Evolutionary conservation across 2,113 vertebrate genomes (phyloP).

Genomic region (Myrmophylax atrothorax): DNA sequence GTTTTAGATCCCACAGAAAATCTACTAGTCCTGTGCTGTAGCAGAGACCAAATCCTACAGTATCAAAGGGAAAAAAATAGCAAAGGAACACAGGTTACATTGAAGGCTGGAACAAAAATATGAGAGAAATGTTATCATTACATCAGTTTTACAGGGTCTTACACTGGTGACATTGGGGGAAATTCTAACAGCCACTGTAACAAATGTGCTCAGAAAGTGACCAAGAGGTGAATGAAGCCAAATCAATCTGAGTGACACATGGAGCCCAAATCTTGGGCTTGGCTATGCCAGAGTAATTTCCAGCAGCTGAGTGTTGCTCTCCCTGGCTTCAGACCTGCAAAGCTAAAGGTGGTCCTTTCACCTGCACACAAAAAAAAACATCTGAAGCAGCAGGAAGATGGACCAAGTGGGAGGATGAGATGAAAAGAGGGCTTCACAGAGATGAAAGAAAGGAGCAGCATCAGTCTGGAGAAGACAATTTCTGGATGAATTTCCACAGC

Average conservation of each 20-base stretch:
- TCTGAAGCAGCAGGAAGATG: background rate
- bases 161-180: background rate
- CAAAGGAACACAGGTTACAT: background rate
- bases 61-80: background rate
- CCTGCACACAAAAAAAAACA: background rate
- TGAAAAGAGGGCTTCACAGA: background rate
- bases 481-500: background rate
- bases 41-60: background rate
- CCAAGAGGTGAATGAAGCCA: background rate
- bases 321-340: background rate
- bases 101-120: background rate
- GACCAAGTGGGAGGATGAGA: background rate
- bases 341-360: background rate
- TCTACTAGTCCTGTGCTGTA: background rate
- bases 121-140: background rate
- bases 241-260: background rate
- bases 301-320: background rate
- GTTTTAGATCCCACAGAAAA: background rate
- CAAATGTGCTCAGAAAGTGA: background rate
- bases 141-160: background rate
- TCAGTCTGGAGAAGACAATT: background rate
- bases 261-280: background rate
- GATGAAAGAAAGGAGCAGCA: background rate
- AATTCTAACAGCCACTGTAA: background rate
- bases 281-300: background rate